Evolutionary conservation across 2,888 invertebrate species (phyloP).

Genomic region (Silvanus unidentatus): DNA sequence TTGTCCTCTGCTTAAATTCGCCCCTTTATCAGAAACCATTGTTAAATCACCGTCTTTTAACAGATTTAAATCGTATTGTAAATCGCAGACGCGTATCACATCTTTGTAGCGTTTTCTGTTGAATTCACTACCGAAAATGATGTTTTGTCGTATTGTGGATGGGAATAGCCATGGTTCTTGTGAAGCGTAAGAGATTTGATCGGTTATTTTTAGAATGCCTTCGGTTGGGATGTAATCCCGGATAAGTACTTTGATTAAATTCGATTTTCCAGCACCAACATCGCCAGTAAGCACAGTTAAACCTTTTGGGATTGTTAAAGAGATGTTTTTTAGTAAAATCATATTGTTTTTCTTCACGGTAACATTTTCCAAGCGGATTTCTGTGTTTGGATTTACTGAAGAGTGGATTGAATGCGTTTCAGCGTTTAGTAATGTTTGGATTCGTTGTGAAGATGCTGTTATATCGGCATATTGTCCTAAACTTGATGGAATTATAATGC

Average conservation of each 20-base stretch:
- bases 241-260: conserved; percentile 40
- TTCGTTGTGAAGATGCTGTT: background rate
- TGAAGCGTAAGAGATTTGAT: conserved; percentile 49
- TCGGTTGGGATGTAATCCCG: conserved; percentile 39
- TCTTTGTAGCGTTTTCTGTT: conserved; percentile 51
- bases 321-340: conserved; percentile 42
- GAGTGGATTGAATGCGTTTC: background rate
- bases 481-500: background rate
- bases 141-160: conserved; percentile 63
- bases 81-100: conserved; percentile 57
- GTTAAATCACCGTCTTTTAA: conserved; percentile 60
- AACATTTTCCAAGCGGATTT: conserved; percentile 12
- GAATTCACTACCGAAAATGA: conserved; percentile 61
- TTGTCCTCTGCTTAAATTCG: conserved; percentile 73
- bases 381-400: background rate
- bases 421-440: background rate
- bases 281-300: conserved; percentile 56
- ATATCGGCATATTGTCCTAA: background rate
- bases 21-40: conserved; percentile 71
- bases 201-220: conserved; percentile 45
- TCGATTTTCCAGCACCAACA: conserved; percentile 58
- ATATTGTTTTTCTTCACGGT: conserved; percentile 19
- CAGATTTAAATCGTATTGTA: conserved; percentile 51
- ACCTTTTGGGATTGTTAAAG: conserved; percentile 42
- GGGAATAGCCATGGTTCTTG: conserved; percentile 57